phyloP scores from a whole-genome alignment of 1,140 invertebrate species.

The Drosophila sturtevanti region DNA sequence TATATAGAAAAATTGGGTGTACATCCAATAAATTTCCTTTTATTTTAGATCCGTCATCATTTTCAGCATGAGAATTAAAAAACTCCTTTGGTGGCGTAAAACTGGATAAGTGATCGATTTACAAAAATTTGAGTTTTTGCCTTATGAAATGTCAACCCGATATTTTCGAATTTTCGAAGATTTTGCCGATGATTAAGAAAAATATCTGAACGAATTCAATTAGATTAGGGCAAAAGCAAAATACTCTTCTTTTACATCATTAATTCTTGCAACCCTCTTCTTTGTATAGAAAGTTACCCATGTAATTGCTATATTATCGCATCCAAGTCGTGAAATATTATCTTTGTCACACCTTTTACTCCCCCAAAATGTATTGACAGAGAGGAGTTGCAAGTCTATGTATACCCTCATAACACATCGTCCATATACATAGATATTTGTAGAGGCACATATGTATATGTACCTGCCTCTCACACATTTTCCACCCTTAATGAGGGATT shows the following conservation, averaged over 20 bases:
- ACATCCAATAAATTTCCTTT: neutral
- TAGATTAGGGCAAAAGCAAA: neutral
- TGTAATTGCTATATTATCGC: conserved; percentile 66
- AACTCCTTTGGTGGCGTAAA: neutral
- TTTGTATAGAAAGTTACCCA: neutral
- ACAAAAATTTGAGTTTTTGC: conserved; percentile 3
- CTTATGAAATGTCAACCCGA: neutral
- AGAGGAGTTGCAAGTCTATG: conserved; percentile 12
- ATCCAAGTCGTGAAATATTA: conserved; percentile 48
- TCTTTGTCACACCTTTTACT: conserved; percentile 70
- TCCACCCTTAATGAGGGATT: conserved; percentile 74
- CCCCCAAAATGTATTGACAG: conserved; percentile 20
- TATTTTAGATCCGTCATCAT: neutral
- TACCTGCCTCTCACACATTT: conserved; percentile 49
- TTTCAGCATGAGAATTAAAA: neutral
- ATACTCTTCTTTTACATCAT: neutral
- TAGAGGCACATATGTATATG: conserved; percentile 20
- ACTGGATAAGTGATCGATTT: neutral
- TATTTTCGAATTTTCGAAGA: no score
- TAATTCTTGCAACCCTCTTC: neutral
- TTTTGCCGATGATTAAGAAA: no score
- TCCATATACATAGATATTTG: conserved; percentile 17
- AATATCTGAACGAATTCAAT: neutral
- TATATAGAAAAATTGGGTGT: neutral
- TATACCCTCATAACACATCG: conserved; percentile 12